Conservation (phyloP, 2,888 invertebrate species). For the Acanthococcus lagerstroemiae region DNA sequence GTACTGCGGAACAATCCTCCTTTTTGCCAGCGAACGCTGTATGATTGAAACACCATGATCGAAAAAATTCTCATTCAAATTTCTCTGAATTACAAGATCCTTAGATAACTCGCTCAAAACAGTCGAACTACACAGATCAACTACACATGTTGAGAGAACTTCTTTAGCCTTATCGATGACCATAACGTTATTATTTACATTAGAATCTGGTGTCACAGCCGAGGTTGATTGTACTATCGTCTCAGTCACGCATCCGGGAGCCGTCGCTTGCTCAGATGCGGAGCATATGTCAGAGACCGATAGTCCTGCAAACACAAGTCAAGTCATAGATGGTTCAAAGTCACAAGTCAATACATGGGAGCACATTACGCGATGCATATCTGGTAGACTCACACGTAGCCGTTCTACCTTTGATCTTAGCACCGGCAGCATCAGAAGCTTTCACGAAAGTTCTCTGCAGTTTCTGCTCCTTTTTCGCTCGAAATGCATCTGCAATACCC, state of each 20-base stretch:
- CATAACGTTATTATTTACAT: not conserved
- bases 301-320: not conserved
- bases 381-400: conserved; percentile 23
- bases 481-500: conserved; percentile 62
- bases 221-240: too few species aligned
- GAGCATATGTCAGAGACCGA: not conserved
- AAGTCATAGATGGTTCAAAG: not conserved
- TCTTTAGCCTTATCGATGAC: not conserved
- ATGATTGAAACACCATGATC: conserved; percentile 16
- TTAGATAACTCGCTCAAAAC: not conserved
- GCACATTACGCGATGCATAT: too few species aligned
- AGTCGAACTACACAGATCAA: not conserved
- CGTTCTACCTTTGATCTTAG: conserved; percentile 57
- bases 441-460: conserved; percentile 64
- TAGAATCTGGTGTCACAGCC: not conserved
- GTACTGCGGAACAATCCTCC: conserved; percentile 1
- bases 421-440: conserved; percentile 67
- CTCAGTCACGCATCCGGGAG: too few species aligned
- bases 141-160: not conserved
- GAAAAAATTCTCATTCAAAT: conserved; percentile 13
- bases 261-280: too few species aligned
- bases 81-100: conserved; percentile 4
- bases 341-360: not conserved
- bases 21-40: conserved; percentile 14
- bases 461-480: conserved; percentile 51